phyloP scores from a whole-genome alignment of 2,113 vertebrate species.

The Stegostoma tigrinum region DNA sequence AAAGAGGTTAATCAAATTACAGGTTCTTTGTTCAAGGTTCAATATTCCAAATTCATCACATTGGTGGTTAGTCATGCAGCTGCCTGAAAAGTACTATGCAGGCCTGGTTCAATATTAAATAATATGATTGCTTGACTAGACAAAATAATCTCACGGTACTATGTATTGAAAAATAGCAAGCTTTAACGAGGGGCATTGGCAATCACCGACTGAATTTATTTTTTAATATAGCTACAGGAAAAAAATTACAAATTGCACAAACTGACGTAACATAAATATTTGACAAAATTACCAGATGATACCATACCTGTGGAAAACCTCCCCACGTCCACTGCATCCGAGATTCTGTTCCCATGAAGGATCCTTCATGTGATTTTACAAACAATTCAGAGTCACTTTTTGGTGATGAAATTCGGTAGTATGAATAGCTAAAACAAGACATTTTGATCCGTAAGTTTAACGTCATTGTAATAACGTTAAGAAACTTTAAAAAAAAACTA shows the following conservation, averaged over 20 bases:
- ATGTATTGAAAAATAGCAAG: not conserved
- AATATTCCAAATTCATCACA: not conserved
- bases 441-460: not conserved
- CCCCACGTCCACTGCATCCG: slow-evolving; percentile 88
- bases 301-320: slow-evolving; percentile 71
- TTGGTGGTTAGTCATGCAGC: not conserved
- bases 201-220: not conserved
- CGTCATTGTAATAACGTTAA: too few relatives aligned
- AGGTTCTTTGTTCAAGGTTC: not conserved
- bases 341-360: slow-evolving; percentile 51
- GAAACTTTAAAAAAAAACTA: not conserved
- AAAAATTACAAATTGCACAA: not conserved
- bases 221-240: not conserved
- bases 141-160: not conserved
- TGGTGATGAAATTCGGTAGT: slow-evolving; percentile 53
- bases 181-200: not conserved
- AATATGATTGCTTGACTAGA: not conserved
- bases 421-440: slow-evolving; percentile 48
- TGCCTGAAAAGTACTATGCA: not conserved
- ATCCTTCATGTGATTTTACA: slow-evolving; percentile 54
- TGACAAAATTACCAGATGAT: not conserved
- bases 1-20: not conserved
- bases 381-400: slow-evolving; percentile 91
- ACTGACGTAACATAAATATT: not conserved
- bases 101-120: not conserved